Percentiles rank a stretch among this genome's conserved stretches.
Conservation (phyloP, 2,888 invertebrate genomes). For the Apodemia duryi region DNA sequence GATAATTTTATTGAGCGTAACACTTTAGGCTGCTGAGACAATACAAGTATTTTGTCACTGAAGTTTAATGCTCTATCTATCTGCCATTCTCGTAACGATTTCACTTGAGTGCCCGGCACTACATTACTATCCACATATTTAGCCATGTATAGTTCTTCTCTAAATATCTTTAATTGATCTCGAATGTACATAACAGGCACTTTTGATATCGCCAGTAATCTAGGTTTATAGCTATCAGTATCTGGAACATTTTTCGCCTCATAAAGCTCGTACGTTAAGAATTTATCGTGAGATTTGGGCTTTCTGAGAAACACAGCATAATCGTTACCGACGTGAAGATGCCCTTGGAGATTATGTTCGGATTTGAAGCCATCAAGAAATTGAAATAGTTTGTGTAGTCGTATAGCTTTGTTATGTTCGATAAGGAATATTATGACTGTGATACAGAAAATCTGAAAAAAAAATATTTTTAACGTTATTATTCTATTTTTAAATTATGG, state of each 20-base stretch:
- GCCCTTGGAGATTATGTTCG: constrained; percentile 51
- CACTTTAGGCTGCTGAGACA: constrained; percentile 2
- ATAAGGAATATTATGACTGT: constrained; percentile 27
- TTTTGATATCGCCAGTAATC: constrained; percentile 54
- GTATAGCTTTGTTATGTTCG: constrained; percentile 36
- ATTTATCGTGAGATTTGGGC: constrained; percentile 55
- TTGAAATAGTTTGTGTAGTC: constrained; percentile 61
- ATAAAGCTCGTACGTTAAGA: constrained; percentile 57
- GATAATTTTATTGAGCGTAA: constrained; percentile 7
- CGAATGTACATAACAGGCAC: constrained; percentile 58
- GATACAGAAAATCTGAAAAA: constrained; percentile 4
- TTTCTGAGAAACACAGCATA: constrained; percentile 54
- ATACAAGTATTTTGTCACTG: not conserved
- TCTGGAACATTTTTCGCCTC: constrained; percentile 52
- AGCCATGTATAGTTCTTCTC: constrained; percentile 50
- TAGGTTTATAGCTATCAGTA: constrained; percentile 43
- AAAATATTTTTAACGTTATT: not conserved
- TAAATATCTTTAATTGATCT: constrained; percentile 51
- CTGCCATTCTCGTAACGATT: constrained; percentile 65
- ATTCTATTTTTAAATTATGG: too few species aligned
- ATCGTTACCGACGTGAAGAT: constrained; percentile 59
- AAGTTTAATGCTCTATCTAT: constrained; percentile 47
- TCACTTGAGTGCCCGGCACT: constrained; percentile 59
- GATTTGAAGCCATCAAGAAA: constrained; percentile 57
- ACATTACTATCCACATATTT: constrained; percentile 52